Evolutionary conservation across 1,140 invertebrate genomes (phyloP), one percentile per base, ranked within the genome.

Genomic region (Chymomyza costata): DNA sequence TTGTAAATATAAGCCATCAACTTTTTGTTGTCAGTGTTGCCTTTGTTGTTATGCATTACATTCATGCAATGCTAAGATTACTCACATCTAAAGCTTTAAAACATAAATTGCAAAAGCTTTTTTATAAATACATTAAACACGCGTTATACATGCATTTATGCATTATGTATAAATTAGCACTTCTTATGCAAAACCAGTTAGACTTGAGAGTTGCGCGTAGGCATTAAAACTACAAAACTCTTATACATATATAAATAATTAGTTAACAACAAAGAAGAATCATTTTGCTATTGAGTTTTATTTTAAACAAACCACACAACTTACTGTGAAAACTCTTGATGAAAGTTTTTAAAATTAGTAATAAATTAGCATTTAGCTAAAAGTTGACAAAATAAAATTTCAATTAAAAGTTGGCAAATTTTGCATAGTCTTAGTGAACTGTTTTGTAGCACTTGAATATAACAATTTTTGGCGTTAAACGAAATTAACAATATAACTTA

Each of bases 251-350:
- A 49, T 61, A 65, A 71, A 31, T 38, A 55, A 65, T 61, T 69
- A 69, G 65, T 65, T 69, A 3, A 49, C 53, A 38, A 49, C 38
- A 58, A 59, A 47, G 6, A 3, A 0, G 31, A 8, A 14, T 14
- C 17, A 6, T 11, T 35, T 55, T 40, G 28, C 56, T 64, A 52
- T 49, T 39, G 46, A 25, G 8, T 25, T 25, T 25, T 3, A 25
- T 52, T 59, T 41, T 37, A 52, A 31, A 31, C 13, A 39, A 70
- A 48, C 62, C 73, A 76, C 66, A 68, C 73, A 64, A 73, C 43
- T 37, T 48, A 49, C 67, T 80, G 73, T 80, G 73, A 80, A 80
- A 80, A 80, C 68, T 78, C 55, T 17, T 43, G 47, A 53, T 39
- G 49, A 56, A 30, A 50, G 59, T 44, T 48, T 35, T 37, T 32